Conservation (phyloP, 2,797 vertebrate species). For the Coregonus sp. region DNA sequence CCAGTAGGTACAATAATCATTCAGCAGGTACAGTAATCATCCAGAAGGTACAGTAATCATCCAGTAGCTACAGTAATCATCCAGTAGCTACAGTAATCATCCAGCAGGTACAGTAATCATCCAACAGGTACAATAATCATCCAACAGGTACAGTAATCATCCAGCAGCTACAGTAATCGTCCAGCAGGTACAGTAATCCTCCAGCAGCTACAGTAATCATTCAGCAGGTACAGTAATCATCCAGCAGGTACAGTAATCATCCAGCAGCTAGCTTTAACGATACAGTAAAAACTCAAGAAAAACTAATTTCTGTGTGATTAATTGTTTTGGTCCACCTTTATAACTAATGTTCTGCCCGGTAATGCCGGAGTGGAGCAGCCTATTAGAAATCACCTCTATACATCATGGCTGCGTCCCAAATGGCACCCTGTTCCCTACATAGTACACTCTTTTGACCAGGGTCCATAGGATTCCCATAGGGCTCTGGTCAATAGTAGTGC, state of each 20-base stretch:
- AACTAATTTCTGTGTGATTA: conserved; percentile 74
- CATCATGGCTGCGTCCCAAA: conserved; percentile 49
- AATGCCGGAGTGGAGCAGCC: conserved; percentile 63
- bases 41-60: no score
- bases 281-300: conserved; percentile 11
- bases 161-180: no score
- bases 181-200: no score
- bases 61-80: no score
- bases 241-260: conserved; percentile 26
- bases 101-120: no score
- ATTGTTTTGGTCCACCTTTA: conserved; percentile 77
- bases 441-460: background rate
- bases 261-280: conserved; percentile 10
- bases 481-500: background rate
- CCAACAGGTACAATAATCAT: no score
- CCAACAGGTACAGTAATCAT: no score
- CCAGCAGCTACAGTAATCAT: no score
- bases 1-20: no score
- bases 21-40: no score
- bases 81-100: no score
- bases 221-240: no score
- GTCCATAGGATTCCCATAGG: background rate
- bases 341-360: conserved; percentile 79
- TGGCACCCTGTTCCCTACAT: background rate
- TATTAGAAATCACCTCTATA: conserved; percentile 76